phyloP scores from a whole-genome alignment of 2,888 invertebrate species.

The Rotaria macrura region DNA sequence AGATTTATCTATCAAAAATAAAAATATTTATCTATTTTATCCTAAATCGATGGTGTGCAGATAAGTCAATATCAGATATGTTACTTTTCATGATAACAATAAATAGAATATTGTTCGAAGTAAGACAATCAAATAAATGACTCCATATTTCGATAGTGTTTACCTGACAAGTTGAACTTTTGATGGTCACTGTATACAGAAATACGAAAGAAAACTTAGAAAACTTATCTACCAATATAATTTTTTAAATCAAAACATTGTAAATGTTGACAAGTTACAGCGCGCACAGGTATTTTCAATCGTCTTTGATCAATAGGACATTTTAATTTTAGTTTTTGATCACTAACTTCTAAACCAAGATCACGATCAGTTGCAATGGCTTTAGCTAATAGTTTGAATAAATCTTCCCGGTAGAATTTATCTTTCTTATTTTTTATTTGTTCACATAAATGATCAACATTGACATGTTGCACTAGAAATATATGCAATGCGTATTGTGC shows the following conservation, averaged over 20 bases:
- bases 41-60: no score
- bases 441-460: not conserved
- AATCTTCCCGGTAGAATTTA: not conserved
- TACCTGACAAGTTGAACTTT: no score
- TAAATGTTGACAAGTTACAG: conserved; percentile 81
- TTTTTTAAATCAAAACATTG: conserved; percentile 94
- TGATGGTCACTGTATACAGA: no score
- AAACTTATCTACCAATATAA: conserved; percentile 83
- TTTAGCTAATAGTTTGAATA: not conserved
- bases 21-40: no score
- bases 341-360: conserved; percentile 24
- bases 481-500: conserved; percentile 8
- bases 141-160: no score
- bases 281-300: conserved; percentile 66
- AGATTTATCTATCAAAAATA: no score
- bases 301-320: conserved; percentile 63
- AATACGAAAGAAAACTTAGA: no score
- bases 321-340: conserved; percentile 25
- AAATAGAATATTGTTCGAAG: no score
- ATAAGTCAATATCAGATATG: no score
- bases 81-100: no score
- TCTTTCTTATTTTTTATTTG: not conserved
- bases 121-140: no score
- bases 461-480: not conserved
- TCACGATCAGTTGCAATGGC: not conserved